Percentiles rank a stretch among this genome's conserved stretches.
These are phyloP conservation scores for Argynnis bischoffii DNA, from an alignment of 2,888 invertebrate species.

Conservation along the genomic window DNA sequence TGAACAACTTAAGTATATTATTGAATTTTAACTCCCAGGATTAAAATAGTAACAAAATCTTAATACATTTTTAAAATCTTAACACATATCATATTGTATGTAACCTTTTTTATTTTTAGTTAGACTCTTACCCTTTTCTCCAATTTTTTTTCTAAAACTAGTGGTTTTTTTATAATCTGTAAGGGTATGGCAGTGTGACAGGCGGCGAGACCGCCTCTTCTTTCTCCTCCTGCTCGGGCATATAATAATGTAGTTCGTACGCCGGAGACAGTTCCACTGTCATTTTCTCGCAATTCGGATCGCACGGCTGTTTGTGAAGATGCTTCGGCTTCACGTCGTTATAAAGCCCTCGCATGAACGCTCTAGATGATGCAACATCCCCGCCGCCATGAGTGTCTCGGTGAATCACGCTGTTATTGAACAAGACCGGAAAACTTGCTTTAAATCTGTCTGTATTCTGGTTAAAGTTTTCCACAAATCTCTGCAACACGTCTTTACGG, in stretches of 20 bases:
- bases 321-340: constrained; percentile 15
- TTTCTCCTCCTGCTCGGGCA: constrained; percentile 70
- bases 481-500: constrained; percentile 60
- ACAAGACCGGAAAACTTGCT: constrained; percentile 66
- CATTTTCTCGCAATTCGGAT: constrained; percentile 57
- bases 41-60: no score
- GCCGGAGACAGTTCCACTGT: constrained; percentile 67
- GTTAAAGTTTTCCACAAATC: constrained; percentile 70
- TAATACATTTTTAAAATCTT: no score
- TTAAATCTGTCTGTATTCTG: constrained; percentile 65
- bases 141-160: not conserved
- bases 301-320: constrained; percentile 45
- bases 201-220: constrained; percentile 51
- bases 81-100: not conserved
- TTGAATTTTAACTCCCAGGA: no score
- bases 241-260: constrained; percentile 74
- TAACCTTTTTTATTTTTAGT: not conserved
- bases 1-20: no score
- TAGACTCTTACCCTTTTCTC: not conserved
- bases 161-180: constrained; percentile 41
- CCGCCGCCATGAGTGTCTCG: constrained; percentile 46
- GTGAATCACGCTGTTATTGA: constrained; percentile 67
- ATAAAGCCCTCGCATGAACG: constrained; percentile 52
- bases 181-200: constrained; percentile 42
- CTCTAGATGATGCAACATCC: constrained; percentile 54